Evolutionary conservation across 2,888 invertebrate species (phyloP).

Genomic region (Nephrotoma appendiculata): DNA sequence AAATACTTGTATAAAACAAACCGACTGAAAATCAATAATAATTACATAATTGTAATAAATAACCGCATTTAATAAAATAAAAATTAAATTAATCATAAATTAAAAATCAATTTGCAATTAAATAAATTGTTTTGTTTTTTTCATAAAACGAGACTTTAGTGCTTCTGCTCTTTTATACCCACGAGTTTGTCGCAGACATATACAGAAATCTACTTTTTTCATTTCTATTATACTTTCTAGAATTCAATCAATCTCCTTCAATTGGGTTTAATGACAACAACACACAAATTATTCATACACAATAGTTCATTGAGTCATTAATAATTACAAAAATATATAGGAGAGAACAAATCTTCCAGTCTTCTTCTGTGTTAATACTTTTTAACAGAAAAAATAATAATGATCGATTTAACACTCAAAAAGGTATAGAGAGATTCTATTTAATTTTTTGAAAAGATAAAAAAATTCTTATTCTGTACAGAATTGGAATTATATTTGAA

Average conservation of each 20-base stretch:
- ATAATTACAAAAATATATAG: neutral
- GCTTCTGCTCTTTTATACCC: neutral
- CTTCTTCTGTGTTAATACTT: neutral
- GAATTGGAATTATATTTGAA: neutral
- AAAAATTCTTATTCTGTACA: neutral
- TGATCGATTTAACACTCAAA: neutral
- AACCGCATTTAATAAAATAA: neutral
- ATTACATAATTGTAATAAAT: neutral
- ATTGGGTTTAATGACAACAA: neutral
- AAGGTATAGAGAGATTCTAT: neutral
- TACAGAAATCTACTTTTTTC: neutral
- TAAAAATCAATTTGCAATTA: neutral
- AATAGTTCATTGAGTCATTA: neutral
- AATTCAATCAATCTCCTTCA: neutral
- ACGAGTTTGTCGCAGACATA: neutral
- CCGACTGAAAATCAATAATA: neutral
- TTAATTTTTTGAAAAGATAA: neutral
- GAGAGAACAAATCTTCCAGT: neutral
- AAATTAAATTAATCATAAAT: neutral
- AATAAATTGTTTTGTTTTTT: neutral
- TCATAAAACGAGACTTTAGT: neutral
- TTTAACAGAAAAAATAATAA: neutral
- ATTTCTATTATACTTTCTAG: neutral
- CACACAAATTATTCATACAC: neutral
- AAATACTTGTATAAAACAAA: neutral